Evolutionary conservation across 2,797 vertebrate genomes (phyloP).

Genomic region (Leptoclinus maculatus): DNA sequence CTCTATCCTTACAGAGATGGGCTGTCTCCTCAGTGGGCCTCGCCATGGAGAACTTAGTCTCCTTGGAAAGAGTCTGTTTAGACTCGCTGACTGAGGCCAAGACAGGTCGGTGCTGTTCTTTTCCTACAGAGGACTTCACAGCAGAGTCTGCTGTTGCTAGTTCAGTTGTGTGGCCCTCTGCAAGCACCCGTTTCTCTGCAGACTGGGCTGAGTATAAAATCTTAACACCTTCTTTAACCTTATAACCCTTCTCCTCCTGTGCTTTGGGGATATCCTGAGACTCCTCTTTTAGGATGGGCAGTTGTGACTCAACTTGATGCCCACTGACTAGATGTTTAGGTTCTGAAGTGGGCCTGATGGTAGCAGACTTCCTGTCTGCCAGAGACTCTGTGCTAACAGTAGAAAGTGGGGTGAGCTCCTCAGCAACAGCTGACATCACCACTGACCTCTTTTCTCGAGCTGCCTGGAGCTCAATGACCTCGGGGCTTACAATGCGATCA

Average conservation of each 20-base stretch:
- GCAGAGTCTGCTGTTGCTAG: constrained; percentile 75
- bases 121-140: constrained; percentile 60
- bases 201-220: constrained; percentile 84
- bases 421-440: constrained; percentile 81
- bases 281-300: constrained; percentile 84
- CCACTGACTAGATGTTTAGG: constrained; percentile 81
- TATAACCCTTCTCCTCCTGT: constrained; percentile 80
- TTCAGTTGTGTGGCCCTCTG: constrained; percentile 77
- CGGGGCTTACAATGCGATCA: constrained; percentile 83
- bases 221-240: constrained; percentile 84
- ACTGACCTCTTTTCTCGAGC: constrained; percentile 74
- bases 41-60: constrained; percentile 63
- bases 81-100: constrained; percentile 78
- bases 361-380: constrained; percentile 60
- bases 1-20: constrained; percentile 70
- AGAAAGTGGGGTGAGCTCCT: constrained; percentile 81
- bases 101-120: constrained; percentile 68
- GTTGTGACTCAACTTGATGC: constrained; percentile 80
- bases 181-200: constrained; percentile 76
- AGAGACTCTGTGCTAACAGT: constrained; percentile 74
- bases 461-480: constrained; percentile 74
- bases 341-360: constrained; percentile 71
- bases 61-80: constrained; percentile 80
- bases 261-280: constrained; percentile 73
- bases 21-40: constrained; percentile 76